These are phyloP conservation scores for Podarcis siculus DNA, from an alignment of 2,797 vertebrate genomes.

Conservation along the genomic window DNA sequence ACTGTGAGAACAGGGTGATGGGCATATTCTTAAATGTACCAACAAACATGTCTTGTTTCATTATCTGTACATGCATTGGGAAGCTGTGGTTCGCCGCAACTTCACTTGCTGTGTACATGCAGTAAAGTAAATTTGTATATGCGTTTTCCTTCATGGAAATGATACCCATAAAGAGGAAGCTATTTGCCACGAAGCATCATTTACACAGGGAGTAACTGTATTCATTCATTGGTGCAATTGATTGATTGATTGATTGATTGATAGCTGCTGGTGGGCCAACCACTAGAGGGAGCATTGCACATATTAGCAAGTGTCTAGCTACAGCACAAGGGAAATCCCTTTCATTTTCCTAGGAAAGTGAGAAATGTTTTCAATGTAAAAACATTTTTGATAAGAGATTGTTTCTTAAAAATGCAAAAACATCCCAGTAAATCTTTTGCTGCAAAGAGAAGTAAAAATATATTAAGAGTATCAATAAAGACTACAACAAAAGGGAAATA, in stretches of 20 bases:
- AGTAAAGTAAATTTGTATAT: not conserved
- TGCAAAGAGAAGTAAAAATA: not conserved
- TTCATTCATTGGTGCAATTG: not conserved
- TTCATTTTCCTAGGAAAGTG: not conserved
- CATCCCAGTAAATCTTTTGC: not conserved
- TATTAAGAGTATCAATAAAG: not conserved
- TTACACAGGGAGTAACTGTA: not conserved
- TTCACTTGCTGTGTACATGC: not conserved
- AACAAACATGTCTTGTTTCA: not conserved
- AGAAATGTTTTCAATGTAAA: not conserved
- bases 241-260: not conserved
- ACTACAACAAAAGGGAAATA: not conserved
- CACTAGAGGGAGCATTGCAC: conserved; percentile 34
- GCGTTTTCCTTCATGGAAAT: not conserved
- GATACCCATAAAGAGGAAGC: not conserved
- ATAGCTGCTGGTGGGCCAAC: not conserved
- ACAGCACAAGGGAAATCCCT: not conserved
- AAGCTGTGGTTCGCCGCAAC: not conserved
- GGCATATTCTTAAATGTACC: not conserved
- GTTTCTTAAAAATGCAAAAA: not conserved
- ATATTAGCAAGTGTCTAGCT: not conserved
- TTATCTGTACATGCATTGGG: not conserved
- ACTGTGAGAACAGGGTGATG: not conserved
- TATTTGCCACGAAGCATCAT: not conserved
- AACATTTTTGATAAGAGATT: not conserved